Base-by-base conservation (phyloP, 2,888 invertebrate species). In the Brenthis ino region DNA sequence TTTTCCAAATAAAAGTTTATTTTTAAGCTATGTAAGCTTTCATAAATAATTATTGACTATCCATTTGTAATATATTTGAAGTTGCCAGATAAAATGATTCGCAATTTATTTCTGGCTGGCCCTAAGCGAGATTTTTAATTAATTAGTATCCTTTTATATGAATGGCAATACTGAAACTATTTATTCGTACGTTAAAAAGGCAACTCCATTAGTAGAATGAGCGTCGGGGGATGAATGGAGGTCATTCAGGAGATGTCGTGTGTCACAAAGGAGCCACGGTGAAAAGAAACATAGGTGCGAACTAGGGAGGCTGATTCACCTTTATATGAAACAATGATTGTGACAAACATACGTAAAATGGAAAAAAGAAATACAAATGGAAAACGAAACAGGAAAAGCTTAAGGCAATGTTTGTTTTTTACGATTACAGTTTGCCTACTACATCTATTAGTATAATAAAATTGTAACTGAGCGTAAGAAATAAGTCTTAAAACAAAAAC, bases 191-290 rank as follows among this genome's bases (percentile, higher is more conserved):
- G 83, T 85, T 84, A 80, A 89, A 88, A 89, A 89, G 87, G 87
- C 88, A 85, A 86, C 85, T 87, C 92, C 91, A 91, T 92, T 91
- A 91, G 89, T 76, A 82, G 84, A 90, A 90, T 90, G 91, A 90
- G 82, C 83, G 82, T 78, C 81, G 81, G 78, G 80, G 80, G 80
- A 83, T 87, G 89, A 89, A 90, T 86, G 82, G 82, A 83, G 87
- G 86, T 86, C 86, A 88, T 89, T 90, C 86, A 85, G 75, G 75
- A 83, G 83, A 85, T 82, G 85, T 84, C 83, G 84, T 79, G 83
- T 84, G 85, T 84, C 85, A 82, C 84, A 79, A 77, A 83, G 80
- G 77, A 80, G 77, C 74, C 76, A 77, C 75, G 77, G 77, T 76
- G 76, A 77, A 77, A 79, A 77, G 77, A 74, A 78, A 78, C 75